Conservation (phyloP, 2,888 invertebrate genomes). For the Venusia cambrica region DNA sequence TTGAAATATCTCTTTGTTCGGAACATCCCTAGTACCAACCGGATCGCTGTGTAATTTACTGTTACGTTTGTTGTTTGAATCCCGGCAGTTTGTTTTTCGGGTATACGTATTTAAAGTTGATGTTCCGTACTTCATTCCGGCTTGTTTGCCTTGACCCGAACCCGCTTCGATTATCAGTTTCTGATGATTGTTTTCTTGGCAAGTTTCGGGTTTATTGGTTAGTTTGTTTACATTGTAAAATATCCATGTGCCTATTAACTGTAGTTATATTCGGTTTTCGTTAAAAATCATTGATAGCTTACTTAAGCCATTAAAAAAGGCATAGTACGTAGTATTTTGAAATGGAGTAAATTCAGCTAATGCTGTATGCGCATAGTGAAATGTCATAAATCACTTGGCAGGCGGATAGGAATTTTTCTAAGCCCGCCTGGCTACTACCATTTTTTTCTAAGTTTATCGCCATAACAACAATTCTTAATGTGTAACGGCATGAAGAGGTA, state of each 20-base stretch:
- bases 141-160: slow-evolving; percentile 34
- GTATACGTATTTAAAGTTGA: slow-evolving; percentile 46
- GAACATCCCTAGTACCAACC: slow-evolving; percentile 32
- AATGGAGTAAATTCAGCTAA: too few species aligned
- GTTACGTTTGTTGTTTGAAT: slow-evolving; percentile 53
- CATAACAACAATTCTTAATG: too few species aligned
- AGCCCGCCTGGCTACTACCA: too few species aligned
- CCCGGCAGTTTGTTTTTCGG: slow-evolving; percentile 54
- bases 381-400: too few species aligned
- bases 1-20: too few species aligned
- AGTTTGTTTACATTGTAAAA: not conserved
- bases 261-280: not conserved
- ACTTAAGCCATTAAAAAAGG: too few species aligned
- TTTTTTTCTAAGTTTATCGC: too few species aligned
- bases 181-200: slow-evolving; percentile 21
- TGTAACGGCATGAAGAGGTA: too few species aligned
- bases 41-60: slow-evolving; percentile 68
- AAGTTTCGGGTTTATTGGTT: slow-evolving; percentile 10
- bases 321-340: too few species aligned
- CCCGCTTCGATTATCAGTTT: slow-evolving; percentile 22
- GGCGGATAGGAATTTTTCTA: too few species aligned
- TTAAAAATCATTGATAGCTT: too few species aligned
- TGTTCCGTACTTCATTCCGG: slow-evolving; percentile 37
- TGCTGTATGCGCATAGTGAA: too few species aligned
- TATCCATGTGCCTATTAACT: slow-evolving; percentile 1